Conservation (phyloP, 2,888 invertebrate genomes). For the Theretra japonica region DNA sequence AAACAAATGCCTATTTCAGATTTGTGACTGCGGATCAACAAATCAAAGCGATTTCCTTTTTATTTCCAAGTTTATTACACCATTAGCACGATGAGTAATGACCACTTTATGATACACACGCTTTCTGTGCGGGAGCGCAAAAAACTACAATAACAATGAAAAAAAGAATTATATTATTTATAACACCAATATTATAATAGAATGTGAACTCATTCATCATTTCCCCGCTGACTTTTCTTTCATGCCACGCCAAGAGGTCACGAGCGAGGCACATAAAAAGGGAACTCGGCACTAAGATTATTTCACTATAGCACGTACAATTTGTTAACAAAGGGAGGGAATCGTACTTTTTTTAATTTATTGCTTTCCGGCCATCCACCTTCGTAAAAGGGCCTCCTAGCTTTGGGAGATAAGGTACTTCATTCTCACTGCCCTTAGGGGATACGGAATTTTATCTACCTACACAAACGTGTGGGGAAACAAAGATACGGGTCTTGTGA, state of each 20-base stretch:
- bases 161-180: slow-evolving; percentile 40
- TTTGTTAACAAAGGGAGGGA: slow-evolving; percentile 65
- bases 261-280: slow-evolving; percentile 50
- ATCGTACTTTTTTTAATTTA: slow-evolving; percentile 60
- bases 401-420: slow-evolving; percentile 32
- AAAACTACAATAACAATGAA: slow-evolving; percentile 52
- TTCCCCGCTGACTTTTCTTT: slow-evolving; percentile 65
- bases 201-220: slow-evolving; percentile 73
- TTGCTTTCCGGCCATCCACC: slow-evolving; percentile 49
- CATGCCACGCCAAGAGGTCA: slow-evolving; percentile 54
- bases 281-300: slow-evolving; percentile 48
- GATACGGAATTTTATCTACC: slow-evolving; percentile 28
- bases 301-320: slow-evolving; percentile 50
- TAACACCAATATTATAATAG: slow-evolving; percentile 33
- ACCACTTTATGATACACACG: neutral
- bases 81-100: slow-evolving; percentile 6
- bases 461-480: slow-evolving; percentile 17
- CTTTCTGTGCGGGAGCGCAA: slow-evolving; percentile 62
- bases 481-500: slow-evolving; percentile 9
- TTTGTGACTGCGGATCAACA: neutral
- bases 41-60: slow-evolving; percentile 4
- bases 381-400: slow-evolving; percentile 39
- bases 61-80: neutral
- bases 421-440: slow-evolving; percentile 30
- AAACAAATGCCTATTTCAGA: no score